Evolutionary conservation across 2,797 vertebrate genomes (phyloP).

Genomic region (Sebastes ruberrimus): DNA sequence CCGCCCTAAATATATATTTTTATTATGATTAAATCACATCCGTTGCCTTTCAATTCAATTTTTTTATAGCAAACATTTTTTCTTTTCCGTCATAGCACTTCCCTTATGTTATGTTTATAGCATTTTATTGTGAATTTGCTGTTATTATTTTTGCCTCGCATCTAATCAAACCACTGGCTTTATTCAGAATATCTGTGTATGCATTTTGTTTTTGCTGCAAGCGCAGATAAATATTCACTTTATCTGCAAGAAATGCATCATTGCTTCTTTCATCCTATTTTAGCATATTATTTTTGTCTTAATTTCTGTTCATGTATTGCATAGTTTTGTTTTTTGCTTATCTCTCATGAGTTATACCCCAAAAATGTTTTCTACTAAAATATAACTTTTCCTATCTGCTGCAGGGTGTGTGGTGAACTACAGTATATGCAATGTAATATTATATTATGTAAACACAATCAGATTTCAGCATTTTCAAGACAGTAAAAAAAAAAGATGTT

Average conservation of each 20-base stretch:
- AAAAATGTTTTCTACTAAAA: constrained; percentile 14
- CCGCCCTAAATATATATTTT: constrained; percentile 2
- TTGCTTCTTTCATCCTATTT: constrained; percentile 3
- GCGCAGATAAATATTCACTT: neutral
- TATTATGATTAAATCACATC: neutral
- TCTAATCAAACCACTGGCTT: constrained; percentile 3
- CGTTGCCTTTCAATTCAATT: neutral
- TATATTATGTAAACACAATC: constrained; percentile 46
- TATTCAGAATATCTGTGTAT: neutral
- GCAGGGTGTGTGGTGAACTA: constrained; percentile 12
- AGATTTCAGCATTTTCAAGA: constrained; percentile 47
- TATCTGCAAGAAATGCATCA: neutral
- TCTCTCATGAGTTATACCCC: constrained; percentile 16
- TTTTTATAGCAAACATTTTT: neutral
- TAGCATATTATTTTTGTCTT: neutral
- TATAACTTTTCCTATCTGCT: neutral
- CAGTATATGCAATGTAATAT: constrained; percentile 40
- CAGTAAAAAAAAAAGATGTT: constrained; percentile 55
- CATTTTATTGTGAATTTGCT: constrained; percentile 26
- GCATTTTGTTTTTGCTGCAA: constrained; percentile 10
- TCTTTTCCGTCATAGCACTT: neutral
- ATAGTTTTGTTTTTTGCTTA: constrained; percentile 17
- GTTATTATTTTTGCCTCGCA: constrained; percentile 1
- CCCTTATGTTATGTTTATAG: neutral
- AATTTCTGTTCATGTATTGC: constrained; percentile 13